A percentile compares a stretch with the other conserved stretches of the same genome.
Evolutionary conservation across 2,888 invertebrate species (phyloP).

Genomic region (Aphrophora alni): DNA sequence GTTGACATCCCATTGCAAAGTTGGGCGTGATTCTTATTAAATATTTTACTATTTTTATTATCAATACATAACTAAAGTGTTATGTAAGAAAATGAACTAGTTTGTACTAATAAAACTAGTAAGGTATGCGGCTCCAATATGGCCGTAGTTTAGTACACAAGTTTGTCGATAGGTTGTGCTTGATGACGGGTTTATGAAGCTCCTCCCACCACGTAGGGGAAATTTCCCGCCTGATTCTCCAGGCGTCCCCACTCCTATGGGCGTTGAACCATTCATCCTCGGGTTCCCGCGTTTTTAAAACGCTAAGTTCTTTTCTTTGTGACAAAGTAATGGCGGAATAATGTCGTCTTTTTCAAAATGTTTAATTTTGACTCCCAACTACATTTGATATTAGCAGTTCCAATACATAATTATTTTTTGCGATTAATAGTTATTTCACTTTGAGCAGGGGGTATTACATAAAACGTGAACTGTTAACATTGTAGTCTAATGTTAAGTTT

Average conservation of each 20-base stretch:
- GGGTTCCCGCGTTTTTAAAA: not conserved
- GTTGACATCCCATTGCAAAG: no score
- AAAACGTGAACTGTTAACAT: no score
- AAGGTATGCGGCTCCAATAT: not conserved
- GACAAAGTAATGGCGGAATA: not conserved
- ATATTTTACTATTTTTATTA: no score
- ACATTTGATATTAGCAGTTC: no score
- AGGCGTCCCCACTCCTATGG: not conserved
- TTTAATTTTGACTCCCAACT: no score
- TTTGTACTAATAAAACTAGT: not conserved
- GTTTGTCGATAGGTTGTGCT: not conserved
- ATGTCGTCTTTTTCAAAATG: no score
- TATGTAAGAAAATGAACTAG: not conserved
- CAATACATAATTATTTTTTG: no score
- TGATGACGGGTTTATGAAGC: not conserved
- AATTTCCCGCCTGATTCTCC: conserved; percentile 2
- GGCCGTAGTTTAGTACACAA: not conserved
- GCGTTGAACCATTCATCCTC: not conserved
- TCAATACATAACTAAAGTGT: not conserved
- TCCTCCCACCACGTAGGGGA: not conserved
- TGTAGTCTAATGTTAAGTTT: no score
- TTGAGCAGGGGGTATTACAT: no score
- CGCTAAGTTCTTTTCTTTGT: not conserved
- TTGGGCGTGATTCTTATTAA: no score
- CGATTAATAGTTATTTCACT: no score